These are phyloP conservation scores for Todiramphus chloris DNA, from an alignment of 2,113 vertebrate species.

Conservation along the genomic window DNA sequence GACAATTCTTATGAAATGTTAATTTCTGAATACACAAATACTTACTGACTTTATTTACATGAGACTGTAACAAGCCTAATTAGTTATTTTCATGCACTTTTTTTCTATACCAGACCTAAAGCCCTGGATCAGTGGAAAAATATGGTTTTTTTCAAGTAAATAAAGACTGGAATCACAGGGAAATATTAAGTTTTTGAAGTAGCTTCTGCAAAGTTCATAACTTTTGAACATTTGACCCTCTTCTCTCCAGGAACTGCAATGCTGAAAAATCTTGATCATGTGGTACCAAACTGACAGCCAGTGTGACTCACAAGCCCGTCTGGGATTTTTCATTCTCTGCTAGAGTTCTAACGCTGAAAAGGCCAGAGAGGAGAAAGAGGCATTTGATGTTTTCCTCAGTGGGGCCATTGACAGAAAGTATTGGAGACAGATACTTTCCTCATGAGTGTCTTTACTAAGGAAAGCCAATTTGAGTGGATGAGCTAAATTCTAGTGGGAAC, in stretches of 20 bases:
- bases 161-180: background rate
- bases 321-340: background rate
- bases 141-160: background rate
- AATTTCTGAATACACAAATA: background rate
- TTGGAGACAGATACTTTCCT: background rate
- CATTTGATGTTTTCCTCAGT: background rate
- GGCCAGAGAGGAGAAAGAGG: background rate
- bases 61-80: background rate
- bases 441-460: background rate
- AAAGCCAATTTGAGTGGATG: background rate
- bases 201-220: background rate
- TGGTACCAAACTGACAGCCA: background rate
- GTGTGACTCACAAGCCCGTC: background rate
- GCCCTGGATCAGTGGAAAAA: background rate
- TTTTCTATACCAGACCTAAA: background rate
- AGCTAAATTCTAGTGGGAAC: background rate
- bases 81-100: background rate
- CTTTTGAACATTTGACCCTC: background rate
- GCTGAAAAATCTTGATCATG: background rate
- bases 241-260: background rate
- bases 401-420: background rate
- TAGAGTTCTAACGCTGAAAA: background rate
- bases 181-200: background rate
- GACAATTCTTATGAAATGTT: background rate
- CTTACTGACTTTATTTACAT: background rate